A percentile compares a stretch with the other conserved stretches of the same genome.
phyloP scores from a whole-genome alignment of 1,140 invertebrate species.

The Tetramorium alpestre region DNA sequence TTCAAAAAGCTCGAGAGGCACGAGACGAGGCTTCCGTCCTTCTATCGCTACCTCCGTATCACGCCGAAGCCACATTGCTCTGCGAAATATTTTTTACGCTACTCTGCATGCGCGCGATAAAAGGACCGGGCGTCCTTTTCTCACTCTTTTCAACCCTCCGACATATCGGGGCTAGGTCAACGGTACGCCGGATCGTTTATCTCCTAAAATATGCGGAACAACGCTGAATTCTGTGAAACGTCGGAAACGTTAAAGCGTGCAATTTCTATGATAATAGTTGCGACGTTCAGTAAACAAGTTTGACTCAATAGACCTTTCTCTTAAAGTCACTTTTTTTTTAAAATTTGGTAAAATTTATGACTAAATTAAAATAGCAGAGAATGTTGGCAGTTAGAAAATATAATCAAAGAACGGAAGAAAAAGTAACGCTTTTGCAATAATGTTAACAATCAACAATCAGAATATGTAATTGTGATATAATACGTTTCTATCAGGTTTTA shows the following conservation, averaged over 20 bases:
- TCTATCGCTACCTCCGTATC: constrained; percentile 17
- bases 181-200: constrained; percentile 57
- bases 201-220: constrained; percentile 64
- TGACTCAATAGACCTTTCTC: background rate
- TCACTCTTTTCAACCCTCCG: background rate
- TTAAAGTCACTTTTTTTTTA: background rate
- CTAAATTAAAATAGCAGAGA: background rate
- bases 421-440: background rate
- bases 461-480: background rate
- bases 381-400: background rate
- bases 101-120: background rate
- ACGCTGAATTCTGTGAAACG: background rate
- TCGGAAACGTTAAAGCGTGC: background rate
- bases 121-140: constrained; percentile 42
- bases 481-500: background rate
- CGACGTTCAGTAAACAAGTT: background rate
- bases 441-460: background rate
- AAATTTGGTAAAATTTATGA: constrained; percentile 4
- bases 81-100: constrained; percentile 48
- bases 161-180: constrained; percentile 62
- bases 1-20: constrained; percentile 81
- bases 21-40: constrained; percentile 71
- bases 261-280: background rate
- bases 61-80: constrained; percentile 19
- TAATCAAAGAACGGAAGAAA: background rate